Evolutionary conservation across 37 sponge, comb jelly and placozoan genomes (phyloP), one percentile per base, ranked within the genome.

Genomic region (Ephydatia muelleri): DNA sequence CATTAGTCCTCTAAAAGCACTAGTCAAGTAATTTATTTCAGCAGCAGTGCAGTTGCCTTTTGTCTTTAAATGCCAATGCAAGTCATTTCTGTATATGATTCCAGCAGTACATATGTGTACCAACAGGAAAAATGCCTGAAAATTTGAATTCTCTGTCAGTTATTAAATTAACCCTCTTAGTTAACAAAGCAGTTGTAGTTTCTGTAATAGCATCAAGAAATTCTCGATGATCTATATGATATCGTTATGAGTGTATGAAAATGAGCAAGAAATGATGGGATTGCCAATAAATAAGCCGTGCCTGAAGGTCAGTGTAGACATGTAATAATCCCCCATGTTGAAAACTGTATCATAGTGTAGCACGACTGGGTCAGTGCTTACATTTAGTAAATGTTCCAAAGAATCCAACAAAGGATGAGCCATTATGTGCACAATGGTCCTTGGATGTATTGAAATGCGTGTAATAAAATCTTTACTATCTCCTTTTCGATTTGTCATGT

Each of bases 131-230:
- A 30, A 75, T n/a, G 32, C 76, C 38, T 33, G 76, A 32, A 75
- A 75, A 75, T n/a, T 75, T 75, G 76, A 75, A 75, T 36, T 75
- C 76, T 75, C 76, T 75, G 32, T 75, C 76, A 75, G 76, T 37
- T 33, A 75, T 34, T 26, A 75, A 36, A 26, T 36, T 75, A n/a
- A 75, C 36, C 26, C 38, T 32, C 76, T 75, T 75, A 36, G 76
- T 70, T 31, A 31, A 31, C 29, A 70, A 31, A 31, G 71, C 31
- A 70, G 31, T 28, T n/a, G n/a, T n/a, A n/a, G n/a, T n/a, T n/a
- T n/a, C n/a, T n/a, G n/a, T n/a, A n/a, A n/a, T n/a, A n/a, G n/a
- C n/a, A n/a, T n/a, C n/a, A n/a, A n/a, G n/a, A n/a, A n/a, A n/a
- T n/a, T n/a, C n/a, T n/a, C n/a, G 32, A 70, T 70, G 71, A 70